phyloP scores from a whole-genome alignment of 2,888 invertebrate species.

The Acleris sparsana region DNA sequence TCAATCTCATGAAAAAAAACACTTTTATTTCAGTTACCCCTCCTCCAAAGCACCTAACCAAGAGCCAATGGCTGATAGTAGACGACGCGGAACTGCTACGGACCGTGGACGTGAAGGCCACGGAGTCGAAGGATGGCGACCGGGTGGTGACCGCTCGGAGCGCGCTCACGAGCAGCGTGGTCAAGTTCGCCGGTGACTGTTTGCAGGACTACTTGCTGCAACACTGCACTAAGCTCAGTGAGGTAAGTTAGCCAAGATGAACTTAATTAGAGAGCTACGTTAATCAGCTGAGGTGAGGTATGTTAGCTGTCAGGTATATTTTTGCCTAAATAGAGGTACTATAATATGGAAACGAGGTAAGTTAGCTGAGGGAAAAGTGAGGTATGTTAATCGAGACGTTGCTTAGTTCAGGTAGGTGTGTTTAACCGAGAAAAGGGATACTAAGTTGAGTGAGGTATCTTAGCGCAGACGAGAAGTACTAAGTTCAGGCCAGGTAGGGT shows the following conservation, averaged over 20 bases:
- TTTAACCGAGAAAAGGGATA: too few species aligned
- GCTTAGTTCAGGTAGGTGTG: conserved; percentile 65
- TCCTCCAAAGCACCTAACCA: conserved; percentile 62
- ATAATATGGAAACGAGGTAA: too few species aligned
- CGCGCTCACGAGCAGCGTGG: conserved; percentile 61
- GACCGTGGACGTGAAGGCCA: conserved; percentile 44
- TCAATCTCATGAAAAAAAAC: background rate
- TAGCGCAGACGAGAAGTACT: conserved; percentile 18
- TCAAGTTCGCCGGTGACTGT: conserved; percentile 76
- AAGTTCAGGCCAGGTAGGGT: too few species aligned
- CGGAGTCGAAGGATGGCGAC: conserved; percentile 48
- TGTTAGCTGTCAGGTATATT: too few species aligned
- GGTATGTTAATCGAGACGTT: conserved; percentile 37
- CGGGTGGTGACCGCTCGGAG: conserved; percentile 61
- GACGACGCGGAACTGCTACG: conserved; percentile 57
- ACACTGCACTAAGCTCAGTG: conserved; percentile 79
- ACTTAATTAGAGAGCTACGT: too few species aligned
- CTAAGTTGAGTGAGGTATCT: conserved; percentile 79
- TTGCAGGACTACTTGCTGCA: conserved; percentile 78
- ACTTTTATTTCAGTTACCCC: conserved; percentile 52
- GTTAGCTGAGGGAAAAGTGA: too few species aligned
- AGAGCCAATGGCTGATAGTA: conserved; percentile 66
- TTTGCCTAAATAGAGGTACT: too few species aligned
- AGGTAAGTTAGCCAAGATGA: conserved; percentile 56
- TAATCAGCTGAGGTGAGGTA: too few species aligned